Conservation (phyloP, 1,140 invertebrate genomes). For the Phocides pigmalion region DNA sequence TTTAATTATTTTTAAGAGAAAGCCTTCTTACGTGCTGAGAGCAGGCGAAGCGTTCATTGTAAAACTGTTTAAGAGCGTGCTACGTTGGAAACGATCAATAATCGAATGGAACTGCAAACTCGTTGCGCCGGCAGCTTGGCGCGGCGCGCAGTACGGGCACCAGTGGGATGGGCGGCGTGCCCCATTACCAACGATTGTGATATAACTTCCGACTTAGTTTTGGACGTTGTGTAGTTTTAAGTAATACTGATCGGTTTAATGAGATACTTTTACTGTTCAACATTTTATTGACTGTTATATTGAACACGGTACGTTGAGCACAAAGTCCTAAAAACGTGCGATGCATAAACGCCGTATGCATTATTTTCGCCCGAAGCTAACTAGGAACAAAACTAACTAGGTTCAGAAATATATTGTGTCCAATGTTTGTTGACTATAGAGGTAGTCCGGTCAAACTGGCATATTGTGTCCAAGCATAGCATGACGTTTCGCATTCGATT, state of each 20-base stretch:
- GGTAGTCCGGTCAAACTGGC: background rate
- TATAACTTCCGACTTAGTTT: slow-evolving; percentile 20
- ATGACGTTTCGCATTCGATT: background rate
- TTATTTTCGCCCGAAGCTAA: background rate
- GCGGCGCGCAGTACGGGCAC: background rate
- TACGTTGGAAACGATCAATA: no score
- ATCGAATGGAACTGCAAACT: no score
- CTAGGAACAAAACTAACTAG: background rate
- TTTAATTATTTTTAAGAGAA: background rate
- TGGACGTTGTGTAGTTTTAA: slow-evolving; percentile 18
- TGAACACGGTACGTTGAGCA: slow-evolving; percentile 8
- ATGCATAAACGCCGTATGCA: background rate
- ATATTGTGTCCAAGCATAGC: background rate
- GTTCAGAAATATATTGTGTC: background rate
- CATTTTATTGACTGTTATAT: slow-evolving; percentile 8
- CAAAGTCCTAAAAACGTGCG: slow-evolving; percentile 14
- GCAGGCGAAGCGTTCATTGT: background rate
- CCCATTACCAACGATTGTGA: slow-evolving; percentile 18
- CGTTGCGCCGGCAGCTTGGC: background rate
- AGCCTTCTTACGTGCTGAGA: slow-evolving; percentile 1
- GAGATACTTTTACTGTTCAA: background rate
- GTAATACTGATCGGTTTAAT: slow-evolving; percentile 15
- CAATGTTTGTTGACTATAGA: background rate
- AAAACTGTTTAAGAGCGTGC: background rate
- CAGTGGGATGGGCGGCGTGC: background rate